Evolutionary conservation across 2,797 vertebrate species (phyloP).

Genomic region (Pseudochirops cupreus): DNA sequence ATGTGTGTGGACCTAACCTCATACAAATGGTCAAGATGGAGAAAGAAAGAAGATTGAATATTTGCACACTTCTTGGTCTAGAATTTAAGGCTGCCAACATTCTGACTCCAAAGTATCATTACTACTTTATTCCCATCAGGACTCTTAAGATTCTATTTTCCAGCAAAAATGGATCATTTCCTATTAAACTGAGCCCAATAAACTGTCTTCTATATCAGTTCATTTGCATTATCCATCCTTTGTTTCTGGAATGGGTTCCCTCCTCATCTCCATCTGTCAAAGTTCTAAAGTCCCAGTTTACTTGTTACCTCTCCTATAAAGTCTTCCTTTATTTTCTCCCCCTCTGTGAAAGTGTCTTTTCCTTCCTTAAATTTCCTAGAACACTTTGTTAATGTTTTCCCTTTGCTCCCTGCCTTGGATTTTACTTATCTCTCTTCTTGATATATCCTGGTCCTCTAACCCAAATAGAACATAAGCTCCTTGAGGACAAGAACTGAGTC

Average conservation of each 20-base stretch:
- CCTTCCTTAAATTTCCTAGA: background rate
- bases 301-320: background rate
- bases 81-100: background rate
- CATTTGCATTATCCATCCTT: background rate
- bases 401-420: background rate
- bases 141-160: background rate
- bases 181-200: background rate
- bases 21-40: background rate
- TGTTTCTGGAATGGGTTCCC: background rate
- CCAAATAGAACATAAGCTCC: background rate
- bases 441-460: too few relatives aligned
- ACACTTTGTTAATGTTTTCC: background rate
- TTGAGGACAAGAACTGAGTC: background rate
- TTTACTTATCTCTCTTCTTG: too few relatives aligned
- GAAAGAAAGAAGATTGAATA: background rate
- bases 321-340: background rate
- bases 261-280: background rate
- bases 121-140: background rate
- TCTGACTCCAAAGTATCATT: background rate
- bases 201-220: background rate
- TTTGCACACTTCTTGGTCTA: background rate
- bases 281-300: background rate
- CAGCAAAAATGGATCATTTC: background rate
- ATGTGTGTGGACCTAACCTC: background rate
- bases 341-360: background rate